phyloP scores from a whole-genome alignment of 2,888 invertebrate genomes.

The Harmothoe impar region DNA sequence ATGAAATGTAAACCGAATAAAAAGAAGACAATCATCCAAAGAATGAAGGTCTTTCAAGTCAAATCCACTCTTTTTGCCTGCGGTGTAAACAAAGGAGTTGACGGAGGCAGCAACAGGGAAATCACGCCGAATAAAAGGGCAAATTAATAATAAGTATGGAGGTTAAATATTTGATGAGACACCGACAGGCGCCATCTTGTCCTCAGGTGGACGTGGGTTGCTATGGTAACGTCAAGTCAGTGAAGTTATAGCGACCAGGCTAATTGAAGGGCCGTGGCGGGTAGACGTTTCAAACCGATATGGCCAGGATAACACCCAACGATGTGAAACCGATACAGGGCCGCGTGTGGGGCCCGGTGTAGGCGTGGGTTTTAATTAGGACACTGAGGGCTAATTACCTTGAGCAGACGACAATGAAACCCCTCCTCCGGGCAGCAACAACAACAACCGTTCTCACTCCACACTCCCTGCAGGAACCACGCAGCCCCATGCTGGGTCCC shows the following conservation, averaged over 20 bases:
- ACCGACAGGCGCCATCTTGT: constrained; percentile 5
- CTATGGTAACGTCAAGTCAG: constrained; percentile 1
- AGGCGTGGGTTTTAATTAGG: constrained; percentile 10
- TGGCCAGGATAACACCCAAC: constrained; percentile 1
- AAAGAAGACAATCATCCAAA: not conserved
- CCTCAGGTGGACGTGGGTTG: not conserved
- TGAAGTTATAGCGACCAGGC: constrained; percentile 1
- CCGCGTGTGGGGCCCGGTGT: not conserved
- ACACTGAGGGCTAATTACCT: constrained; percentile 29
- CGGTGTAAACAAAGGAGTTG: not conserved
- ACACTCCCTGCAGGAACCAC: not conserved
- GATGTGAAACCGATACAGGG: not conserved
- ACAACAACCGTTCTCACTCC: not conserved
- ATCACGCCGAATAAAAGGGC: not conserved
- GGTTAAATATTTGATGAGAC: constrained; percentile 39
- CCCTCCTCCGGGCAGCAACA: not conserved
- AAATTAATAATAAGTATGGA: not conserved
- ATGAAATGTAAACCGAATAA: constrained; percentile 22
- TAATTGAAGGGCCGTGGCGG: constrained; percentile 39
- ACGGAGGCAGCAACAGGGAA: not conserved
- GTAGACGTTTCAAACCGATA: not conserved
- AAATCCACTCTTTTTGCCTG: not conserved
- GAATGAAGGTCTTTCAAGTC: constrained; percentile 14
- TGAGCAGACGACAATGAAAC: not conserved
- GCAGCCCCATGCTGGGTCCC: not conserved